Evolutionary conservation across 2,113 vertebrate species (phyloP).

Genomic region (Tragelaphus scriptus): DNA sequence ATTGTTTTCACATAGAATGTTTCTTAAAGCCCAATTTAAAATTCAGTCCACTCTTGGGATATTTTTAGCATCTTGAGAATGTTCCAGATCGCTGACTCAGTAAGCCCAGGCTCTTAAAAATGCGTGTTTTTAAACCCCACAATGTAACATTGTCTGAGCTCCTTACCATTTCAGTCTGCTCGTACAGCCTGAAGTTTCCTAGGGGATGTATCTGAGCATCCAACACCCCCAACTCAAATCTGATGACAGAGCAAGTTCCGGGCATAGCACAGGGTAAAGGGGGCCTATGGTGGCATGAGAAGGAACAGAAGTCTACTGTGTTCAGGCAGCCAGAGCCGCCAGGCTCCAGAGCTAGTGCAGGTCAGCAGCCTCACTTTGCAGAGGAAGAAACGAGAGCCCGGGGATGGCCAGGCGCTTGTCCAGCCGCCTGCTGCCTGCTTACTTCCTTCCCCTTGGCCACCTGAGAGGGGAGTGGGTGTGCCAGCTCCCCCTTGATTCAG

Average conservation of each 20-base stretch:
- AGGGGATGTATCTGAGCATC: slow-evolving; percentile 14
- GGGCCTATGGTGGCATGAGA: background rate
- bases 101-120: slow-evolving; percentile 62
- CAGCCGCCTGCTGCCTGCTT: accelerated
- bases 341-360: background rate
- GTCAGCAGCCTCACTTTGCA: background rate
- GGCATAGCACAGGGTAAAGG: slow-evolving; percentile 14
- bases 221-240: background rate
- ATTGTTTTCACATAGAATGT: slow-evolving; percentile 57
- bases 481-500: background rate
- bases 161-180: slow-evolving; percentile 15
- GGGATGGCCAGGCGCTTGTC: background rate
- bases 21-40: slow-evolving; percentile 53
- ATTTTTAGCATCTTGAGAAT: slow-evolving; percentile 70
- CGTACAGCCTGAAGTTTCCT: slow-evolving; percentile 16
- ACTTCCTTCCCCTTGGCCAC: background rate
- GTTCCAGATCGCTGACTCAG: slow-evolving; percentile 69
- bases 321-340: background rate
- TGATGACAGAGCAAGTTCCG: slow-evolving; percentile 48
- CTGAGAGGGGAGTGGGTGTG: accelerated
- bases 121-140: slow-evolving; percentile 55
- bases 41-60: slow-evolving; percentile 48
- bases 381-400: background rate
- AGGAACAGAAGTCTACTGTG: slow-evolving; percentile 49
- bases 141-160: slow-evolving; percentile 60